These are phyloP conservation scores for Galago senegalensis DNA, from an alignment of 2,797 vertebrate genomes.

Conservation along the genomic window DNA sequence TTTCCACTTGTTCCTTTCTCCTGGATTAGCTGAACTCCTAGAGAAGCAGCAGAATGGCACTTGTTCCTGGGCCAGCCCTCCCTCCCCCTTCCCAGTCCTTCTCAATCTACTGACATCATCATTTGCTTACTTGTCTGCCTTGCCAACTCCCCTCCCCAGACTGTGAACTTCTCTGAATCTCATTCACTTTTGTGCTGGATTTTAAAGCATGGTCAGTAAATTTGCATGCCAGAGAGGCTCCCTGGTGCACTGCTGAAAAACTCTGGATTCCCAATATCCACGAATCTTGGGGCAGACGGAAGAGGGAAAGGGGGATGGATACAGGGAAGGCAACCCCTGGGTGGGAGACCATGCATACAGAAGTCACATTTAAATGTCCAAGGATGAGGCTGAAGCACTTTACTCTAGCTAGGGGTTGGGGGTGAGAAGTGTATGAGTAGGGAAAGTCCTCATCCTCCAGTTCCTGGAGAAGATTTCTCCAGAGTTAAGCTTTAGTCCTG, in stretches of 20 bases:
- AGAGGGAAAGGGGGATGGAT: background rate
- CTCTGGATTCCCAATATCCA: conserved; percentile 36
- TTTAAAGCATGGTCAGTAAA: conserved; percentile 70
- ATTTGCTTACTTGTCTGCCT: conserved; percentile 47
- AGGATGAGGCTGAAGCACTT: conserved; percentile 33
- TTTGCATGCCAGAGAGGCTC: conserved; percentile 34
- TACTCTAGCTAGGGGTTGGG: background rate
- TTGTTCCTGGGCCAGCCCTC: conserved; percentile 3
- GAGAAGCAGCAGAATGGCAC: conserved; percentile 18
- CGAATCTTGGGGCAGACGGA: background rate
- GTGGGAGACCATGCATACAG: background rate
- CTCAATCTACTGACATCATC: conserved; percentile 31
- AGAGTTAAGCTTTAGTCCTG: background rate
- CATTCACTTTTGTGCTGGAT: conserved; percentile 58
- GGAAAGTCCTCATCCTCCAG: background rate
- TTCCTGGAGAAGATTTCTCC: background rate
- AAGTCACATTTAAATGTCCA: background rate
- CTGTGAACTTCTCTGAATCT: conserved; percentile 62
- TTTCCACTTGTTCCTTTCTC: conserved; percentile 25
- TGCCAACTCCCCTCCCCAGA: conserved; percentile 16
- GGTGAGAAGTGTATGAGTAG: background rate
- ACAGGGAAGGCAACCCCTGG: background rate
- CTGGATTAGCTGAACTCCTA: conserved; percentile 15
- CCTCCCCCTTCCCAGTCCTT: background rate
- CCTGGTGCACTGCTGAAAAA: conserved; percentile 53